Evolutionary conservation across 2,113 vertebrate species (phyloP), one percentile per base, ranked within the genome.

Genomic region (Cephalopterus ornatus): DNA sequence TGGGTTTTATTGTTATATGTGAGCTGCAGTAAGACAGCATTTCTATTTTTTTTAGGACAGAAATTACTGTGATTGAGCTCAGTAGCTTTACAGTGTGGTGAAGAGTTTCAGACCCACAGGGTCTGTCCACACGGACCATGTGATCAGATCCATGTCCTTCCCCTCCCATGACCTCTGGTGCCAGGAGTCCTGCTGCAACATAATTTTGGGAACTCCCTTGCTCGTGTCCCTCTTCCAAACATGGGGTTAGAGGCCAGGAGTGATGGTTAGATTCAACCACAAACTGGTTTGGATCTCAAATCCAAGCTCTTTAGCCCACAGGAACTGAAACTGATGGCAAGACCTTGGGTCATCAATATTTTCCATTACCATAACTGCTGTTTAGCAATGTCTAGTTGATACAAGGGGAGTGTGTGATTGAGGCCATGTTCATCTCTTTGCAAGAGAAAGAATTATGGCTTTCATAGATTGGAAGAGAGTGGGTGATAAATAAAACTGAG

Each of bases 401-500:
- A 83, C 12, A 61, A 92, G 87, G 88, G 53, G 63, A 76, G 72
- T 17, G 79, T 95, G 88, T 93, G 96, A 88, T 83, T 95, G 94
- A 94, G 95, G 87, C 91, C 75, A 24, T 49, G 79, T 86, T 95
- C 88, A 92, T 93, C 87, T 96, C 92, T 89, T 88, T 90, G 88
- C 82, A 88, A 92, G 83, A 75, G 80, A 65, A 97, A 96, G 95
- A 96, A 96, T 94, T 96, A 96, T 71, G 85, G 71, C 94, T 93
- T 97, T 96, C 95, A 95, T 78, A 94, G 92, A 94, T 92, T 97
- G 93, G 95, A 96, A 87, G 87, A 96, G 95, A 96, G 94, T 95
- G 95, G 90, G 89, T 96, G 95, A 96, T 97, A 97, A 97, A 97
- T 96, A 95, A 96, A 95, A 96, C 82, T 92, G 94, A 97, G 94